Percentiles rank a stretch among this genome's conserved stretches.
phyloP scores from a whole-genome alignment of 2,888 invertebrate species.

The Schizaphis graminum region DNA sequence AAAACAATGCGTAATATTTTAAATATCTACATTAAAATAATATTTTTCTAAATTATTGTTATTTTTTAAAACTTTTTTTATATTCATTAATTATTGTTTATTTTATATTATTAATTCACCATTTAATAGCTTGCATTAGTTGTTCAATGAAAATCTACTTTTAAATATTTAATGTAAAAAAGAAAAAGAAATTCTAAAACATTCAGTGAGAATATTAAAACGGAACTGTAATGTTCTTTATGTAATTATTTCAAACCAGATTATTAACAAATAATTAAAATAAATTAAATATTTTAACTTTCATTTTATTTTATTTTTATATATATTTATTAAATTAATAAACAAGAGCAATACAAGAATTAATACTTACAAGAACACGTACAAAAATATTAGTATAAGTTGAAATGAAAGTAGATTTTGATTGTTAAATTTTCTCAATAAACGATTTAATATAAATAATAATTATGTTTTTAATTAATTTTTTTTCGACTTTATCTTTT shows the following conservation, averaged over 20 bases:
- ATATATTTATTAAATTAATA: not conserved
- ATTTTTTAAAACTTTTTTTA: not conserved
- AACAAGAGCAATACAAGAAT: not conserved
- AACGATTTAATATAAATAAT: not conserved
- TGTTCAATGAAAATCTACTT: not conserved
- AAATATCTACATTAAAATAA: not conserved
- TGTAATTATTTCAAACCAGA: not conserved
- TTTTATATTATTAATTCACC: not conserved
- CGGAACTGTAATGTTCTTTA: not conserved
- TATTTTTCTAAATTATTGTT: not conserved
- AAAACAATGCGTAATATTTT: not conserved
- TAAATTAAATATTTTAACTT: not conserved
- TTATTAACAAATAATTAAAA: conserved; percentile 6
- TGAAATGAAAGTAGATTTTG: not conserved
- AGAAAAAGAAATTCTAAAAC: not conserved
- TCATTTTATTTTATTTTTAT: not conserved
- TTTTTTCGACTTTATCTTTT: not conserved
- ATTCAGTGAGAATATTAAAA: not conserved
- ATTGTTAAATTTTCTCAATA: not conserved
- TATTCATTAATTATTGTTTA: not conserved
- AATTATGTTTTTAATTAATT: not conserved
- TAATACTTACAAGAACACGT: not conserved
- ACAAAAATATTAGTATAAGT: not conserved
- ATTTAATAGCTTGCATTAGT: not conserved
- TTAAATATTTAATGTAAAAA: not conserved